Percentiles rank a stretch among this genome's conserved stretches.
Conservation (phyloP, 2,888 invertebrate genomes). For the Xestia sexstrigata region DNA sequence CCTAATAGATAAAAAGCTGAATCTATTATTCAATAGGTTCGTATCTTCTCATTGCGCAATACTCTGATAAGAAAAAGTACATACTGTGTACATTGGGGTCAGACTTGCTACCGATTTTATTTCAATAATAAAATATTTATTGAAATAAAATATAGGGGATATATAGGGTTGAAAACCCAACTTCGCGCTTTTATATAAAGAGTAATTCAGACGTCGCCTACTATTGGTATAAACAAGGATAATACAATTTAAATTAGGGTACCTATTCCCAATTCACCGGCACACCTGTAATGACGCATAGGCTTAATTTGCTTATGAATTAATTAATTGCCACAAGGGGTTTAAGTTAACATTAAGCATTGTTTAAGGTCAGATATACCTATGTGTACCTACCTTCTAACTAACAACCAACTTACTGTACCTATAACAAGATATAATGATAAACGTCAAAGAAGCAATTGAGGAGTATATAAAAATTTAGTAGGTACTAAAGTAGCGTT, state of each 20-base stretch:
- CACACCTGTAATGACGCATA: conserved; percentile 31
- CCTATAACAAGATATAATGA: background rate
- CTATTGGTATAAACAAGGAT: background rate
- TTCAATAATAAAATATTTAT: no score
- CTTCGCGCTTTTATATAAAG: background rate
- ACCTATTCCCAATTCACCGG: conserved; percentile 29
- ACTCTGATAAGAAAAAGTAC: background rate
- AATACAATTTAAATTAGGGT: conserved; percentile 28
- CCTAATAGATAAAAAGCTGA: conserved; percentile 9
- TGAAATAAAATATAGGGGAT: no score
- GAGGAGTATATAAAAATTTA: background rate
- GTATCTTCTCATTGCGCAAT: background rate
- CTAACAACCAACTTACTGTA: background rate
- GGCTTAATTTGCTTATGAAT: conserved; percentile 29
- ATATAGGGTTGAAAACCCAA: background rate
- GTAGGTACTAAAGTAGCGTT: background rate
- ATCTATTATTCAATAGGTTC: background rate
- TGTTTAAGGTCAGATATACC: background rate
- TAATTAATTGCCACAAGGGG: conserved; percentile 20
- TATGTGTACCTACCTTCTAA: background rate
- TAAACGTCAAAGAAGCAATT: background rate
- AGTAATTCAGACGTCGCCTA: background rate
- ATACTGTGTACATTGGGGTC: no score
- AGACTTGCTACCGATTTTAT: background rate
- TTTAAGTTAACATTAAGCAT: background rate